phyloP scores from a whole-genome alignment of 2,888 invertebrate genomes.

The Drosophila ezoana region DNA sequence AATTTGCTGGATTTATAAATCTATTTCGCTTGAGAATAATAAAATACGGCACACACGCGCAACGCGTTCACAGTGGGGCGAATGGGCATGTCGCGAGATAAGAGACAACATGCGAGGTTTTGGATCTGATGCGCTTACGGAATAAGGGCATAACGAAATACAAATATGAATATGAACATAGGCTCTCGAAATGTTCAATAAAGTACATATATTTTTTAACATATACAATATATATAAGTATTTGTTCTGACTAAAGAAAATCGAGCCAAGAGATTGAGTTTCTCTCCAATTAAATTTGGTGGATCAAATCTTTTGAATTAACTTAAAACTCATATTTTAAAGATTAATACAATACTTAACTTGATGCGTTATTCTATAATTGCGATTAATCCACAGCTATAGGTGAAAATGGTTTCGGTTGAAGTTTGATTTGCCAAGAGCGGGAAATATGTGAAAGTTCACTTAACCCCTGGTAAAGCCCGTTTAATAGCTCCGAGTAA shows the following conservation, averaged over 20 bases:
- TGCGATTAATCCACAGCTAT: too few relatives aligned
- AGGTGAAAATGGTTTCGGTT: too few relatives aligned
- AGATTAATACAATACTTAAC: too few relatives aligned
- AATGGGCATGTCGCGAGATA: constrained; percentile 11
- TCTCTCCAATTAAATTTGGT: too few relatives aligned
- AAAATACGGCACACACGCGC: constrained; percentile 34
- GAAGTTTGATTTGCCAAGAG: too few relatives aligned
- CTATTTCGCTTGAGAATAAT: constrained; percentile 46
- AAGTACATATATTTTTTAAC: neutral
- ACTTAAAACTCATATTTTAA: too few relatives aligned
- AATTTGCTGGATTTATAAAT: constrained; percentile 61
- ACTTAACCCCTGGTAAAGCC: too few relatives aligned
- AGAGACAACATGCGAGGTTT: constrained; percentile 25
- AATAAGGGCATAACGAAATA: neutral
- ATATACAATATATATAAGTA: neutral
- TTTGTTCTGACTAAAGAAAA: neutral
- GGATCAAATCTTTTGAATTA: too few relatives aligned
- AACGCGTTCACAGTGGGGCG: neutral
- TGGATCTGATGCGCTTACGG: constrained; percentile 3
- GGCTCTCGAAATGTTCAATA: neutral
- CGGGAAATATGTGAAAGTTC: too few relatives aligned
- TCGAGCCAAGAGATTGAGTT: too few relatives aligned
- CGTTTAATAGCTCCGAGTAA: too few relatives aligned
- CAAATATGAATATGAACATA: neutral
- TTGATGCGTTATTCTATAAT: too few relatives aligned